Base-by-base conservation (phyloP, 2,113 vertebrate species). In the Nematolebias whitei region DNA sequence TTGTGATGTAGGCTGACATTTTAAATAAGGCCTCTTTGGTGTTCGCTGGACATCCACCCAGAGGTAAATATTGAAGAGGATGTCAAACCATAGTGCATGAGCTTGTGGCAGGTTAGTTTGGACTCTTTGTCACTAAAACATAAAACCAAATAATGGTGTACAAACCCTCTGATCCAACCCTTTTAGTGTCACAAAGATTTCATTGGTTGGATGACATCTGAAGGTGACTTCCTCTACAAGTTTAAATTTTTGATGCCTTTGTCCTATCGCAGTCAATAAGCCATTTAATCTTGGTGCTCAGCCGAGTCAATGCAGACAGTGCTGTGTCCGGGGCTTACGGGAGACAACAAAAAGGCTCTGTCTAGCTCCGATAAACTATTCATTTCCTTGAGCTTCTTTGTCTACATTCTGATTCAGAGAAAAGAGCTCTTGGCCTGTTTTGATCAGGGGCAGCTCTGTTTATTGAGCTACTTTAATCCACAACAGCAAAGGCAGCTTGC, bases 391-490 rank as follows among this genome's bases (percentile, higher is more conserved):
- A 83, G 71, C 83, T 77, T 75, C 82, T 93, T 93, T 92, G 91
- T 93, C 90, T 93, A 87, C 75, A 63, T 44, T 80, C 89, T 53
- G 71, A 69, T 86, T 85, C 76, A 79, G 80, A 89, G 83, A 88
- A 84, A 78, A 82, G 80, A 81, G 85, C 88, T 90, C 83, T 81
- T 65, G 79, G 87, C 86, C 80, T 84, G 75, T 92, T 93, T 93
- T 88, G 91, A 92, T 92, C 91, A 89, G 74, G 89, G 86, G 83
- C 79, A 80, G 79, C 71, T 79, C 72, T 54, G 66, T 90, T 90
- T 92, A 92, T 92, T 90, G 91, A 92, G 90, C 84, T 82, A 65
- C 82, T 85, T 82, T 91, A 92, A 93, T 92, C 91, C 89, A 72
- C 63, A 50, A 76, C 80, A 64, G 83, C 35, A 51, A 78, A 82